Conservation (phyloP, 1,140 invertebrate species). For the Lepidurus arcticus region DNA sequence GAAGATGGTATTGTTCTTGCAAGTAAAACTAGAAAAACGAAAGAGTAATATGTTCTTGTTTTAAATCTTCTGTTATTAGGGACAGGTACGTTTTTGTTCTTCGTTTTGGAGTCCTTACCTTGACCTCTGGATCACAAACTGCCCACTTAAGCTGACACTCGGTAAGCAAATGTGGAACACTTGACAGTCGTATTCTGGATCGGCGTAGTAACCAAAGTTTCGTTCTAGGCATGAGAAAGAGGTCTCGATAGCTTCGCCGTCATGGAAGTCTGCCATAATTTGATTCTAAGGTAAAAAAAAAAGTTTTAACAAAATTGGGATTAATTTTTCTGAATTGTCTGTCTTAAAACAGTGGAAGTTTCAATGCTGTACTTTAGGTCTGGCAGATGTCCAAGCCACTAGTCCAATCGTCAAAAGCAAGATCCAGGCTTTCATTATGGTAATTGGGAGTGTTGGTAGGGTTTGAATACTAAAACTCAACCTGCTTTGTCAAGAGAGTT, state of each 20-base stretch:
- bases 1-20: conserved; percentile 43
- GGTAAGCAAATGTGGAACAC: conserved; percentile 45
- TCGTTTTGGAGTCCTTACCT: neutral
- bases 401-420: neutral
- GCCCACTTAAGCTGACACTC: conserved; percentile 36
- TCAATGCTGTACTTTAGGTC: neutral
- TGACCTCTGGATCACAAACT: conserved; percentile 14
- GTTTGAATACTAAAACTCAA: neutral
- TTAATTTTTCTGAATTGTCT: neutral
- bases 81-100: neutral
- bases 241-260: conserved; percentile 9
- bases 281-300: neutral
- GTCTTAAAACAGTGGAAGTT: neutral
- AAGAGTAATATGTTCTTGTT: conserved; percentile 25
- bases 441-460: neutral
- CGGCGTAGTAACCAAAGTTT: conserved; percentile 45
- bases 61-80: neutral
- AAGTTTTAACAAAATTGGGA: neutral
- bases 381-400: neutral
- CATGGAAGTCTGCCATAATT: neutral
- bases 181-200: conserved; percentile 44
- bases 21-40: conserved; percentile 40
- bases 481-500: neutral
- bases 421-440: neutral
- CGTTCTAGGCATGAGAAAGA: conserved; percentile 42